phyloP scores from a whole-genome alignment of 2,888 invertebrate species.

The Eumacrocentrus americanus region DNA sequence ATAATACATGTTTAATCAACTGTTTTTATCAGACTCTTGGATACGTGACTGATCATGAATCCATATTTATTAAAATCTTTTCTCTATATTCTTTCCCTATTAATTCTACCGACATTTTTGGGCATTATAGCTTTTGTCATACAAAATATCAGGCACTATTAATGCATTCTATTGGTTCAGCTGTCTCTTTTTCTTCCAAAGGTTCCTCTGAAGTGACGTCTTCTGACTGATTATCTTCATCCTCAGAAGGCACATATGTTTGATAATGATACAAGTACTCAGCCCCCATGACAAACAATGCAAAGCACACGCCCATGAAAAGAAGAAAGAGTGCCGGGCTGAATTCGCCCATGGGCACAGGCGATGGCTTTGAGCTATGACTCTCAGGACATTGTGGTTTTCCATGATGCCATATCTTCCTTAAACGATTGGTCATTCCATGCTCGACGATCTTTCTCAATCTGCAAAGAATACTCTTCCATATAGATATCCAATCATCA shows the following conservation, averaged over 20 bases:
- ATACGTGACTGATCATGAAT: too few relatives aligned
- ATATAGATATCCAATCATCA: too few relatives aligned
- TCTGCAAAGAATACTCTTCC: conserved; percentile 31
- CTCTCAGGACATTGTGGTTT: conserved; percentile 47
- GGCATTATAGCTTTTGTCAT: neutral
- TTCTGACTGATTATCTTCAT: neutral
- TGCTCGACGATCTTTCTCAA: conserved; percentile 43
- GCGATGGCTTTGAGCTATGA: conserved; percentile 43
- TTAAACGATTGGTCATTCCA: conserved; percentile 39
- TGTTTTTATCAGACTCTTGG: too few relatives aligned
- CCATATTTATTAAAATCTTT: too few relatives aligned
- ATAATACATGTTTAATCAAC: too few relatives aligned
- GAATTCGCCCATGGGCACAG: conserved; percentile 46
- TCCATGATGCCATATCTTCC: conserved; percentile 40
- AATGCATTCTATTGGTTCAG: neutral
- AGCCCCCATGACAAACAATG: conserved; percentile 35
- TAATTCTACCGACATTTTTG: neutral
- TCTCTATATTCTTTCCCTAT: neutral
- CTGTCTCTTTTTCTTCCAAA: too few relatives aligned
- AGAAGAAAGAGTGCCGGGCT: conserved; percentile 44
- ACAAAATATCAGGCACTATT: neutral
- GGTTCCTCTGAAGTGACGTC: neutral
- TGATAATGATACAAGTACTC: conserved; percentile 33
- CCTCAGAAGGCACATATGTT: neutral
- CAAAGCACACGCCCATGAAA: conserved; percentile 36